Conservation (phyloP, 2,113 vertebrate species). For the Prunella himalayana region DNA sequence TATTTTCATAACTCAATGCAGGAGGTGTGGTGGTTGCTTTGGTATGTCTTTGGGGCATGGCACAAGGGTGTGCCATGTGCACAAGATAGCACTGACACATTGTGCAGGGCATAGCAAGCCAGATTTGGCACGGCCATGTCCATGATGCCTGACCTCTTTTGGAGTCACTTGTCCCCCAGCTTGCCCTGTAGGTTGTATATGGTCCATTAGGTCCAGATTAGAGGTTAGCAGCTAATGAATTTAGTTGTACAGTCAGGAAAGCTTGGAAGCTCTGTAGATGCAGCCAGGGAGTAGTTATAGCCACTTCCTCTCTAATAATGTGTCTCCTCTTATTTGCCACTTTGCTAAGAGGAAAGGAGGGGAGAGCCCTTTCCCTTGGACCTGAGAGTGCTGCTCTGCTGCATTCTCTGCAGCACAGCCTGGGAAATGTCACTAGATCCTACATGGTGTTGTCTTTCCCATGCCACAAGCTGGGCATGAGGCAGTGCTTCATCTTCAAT, state of each 20-base stretch:
- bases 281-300: background rate
- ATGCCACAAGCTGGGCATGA: background rate
- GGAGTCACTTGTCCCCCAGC: background rate
- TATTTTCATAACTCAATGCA: background rate
- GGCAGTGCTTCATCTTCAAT: background rate
- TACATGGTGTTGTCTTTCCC: background rate
- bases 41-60: slow-evolving; percentile 53
- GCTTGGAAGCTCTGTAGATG: background rate
- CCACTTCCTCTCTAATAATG: background rate
- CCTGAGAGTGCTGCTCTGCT: background rate
- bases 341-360: background rate
- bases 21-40: slow-evolving; percentile 50
- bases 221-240: background rate
- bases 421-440: background rate
- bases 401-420: background rate
- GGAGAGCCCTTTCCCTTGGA: background rate
- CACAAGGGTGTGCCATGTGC: slow-evolving; percentile 45
- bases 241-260: background rate
- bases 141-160: background rate
- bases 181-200: rapidly evolving
- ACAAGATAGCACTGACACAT: slow-evolving; percentile 3
- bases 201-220: background rate
- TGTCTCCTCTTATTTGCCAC: background rate
- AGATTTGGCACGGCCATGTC: background rate
- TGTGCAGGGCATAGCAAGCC: background rate